phyloP scores from a whole-genome alignment of 2,888 invertebrate species.

The Chaetoderma sp. region DNA sequence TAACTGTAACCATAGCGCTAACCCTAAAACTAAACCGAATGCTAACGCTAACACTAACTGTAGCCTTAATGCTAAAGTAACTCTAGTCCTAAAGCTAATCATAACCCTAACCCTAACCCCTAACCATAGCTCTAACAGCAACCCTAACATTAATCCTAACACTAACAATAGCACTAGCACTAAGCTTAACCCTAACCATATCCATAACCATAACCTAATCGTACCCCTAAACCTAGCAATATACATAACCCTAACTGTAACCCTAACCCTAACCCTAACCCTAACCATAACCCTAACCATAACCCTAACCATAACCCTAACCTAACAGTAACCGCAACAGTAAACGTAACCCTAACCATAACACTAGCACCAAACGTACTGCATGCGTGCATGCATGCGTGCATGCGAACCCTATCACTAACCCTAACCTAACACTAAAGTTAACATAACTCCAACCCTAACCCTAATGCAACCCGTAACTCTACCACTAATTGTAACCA shows the following conservation, averaged over 20 bases:
- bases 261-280: conserved; percentile 31
- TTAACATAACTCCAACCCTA: neutral
- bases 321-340: no score
- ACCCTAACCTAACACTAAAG: conserved; percentile 7
- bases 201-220: conserved; percentile 30
- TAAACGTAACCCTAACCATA: no score
- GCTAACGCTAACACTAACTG: no score
- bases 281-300: conserved; percentile 20
- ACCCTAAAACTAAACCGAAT: conserved; percentile 32
- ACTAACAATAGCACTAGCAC: no score
- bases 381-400: no score
- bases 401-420: neutral
- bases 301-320: conserved; percentile 16
- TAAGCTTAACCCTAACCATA: conserved; percentile 31
- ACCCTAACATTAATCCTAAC: conserved; percentile 28
- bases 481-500: conserved; percentile 2
- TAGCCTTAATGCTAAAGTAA: conserved; percentile 16
- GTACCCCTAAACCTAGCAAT: conserved; percentile 13
- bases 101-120: conserved; percentile 20
- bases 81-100: conserved; percentile 9
- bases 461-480: conserved; percentile 10
- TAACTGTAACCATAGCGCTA: conserved; percentile 33
- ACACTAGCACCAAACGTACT: no score
- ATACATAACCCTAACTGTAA: conserved; percentile 23
- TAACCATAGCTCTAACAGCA: conserved; percentile 20